Conservation (phyloP, 2,888 invertebrate species). For the Plutella xylostella region DNA sequence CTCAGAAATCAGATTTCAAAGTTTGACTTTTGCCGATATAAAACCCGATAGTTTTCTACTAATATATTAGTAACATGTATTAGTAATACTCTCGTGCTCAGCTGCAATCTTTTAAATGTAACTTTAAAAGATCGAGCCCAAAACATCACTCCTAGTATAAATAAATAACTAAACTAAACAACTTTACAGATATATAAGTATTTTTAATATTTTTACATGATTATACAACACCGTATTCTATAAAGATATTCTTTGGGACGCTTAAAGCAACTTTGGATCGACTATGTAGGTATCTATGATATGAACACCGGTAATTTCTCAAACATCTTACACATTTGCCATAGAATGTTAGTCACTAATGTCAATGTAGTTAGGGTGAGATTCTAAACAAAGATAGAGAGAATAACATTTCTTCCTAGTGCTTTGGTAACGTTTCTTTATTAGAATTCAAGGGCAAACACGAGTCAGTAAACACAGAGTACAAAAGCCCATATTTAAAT, state of each 20-base stretch:
- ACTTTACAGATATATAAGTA: constrained; percentile 63
- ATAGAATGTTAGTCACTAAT: constrained; percentile 5
- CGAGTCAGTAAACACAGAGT: too few species aligned
- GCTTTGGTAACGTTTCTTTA: constrained; percentile 1
- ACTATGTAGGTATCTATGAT: constrained; percentile 22
- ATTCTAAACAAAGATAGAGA: constrained; percentile 12
- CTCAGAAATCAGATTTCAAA: constrained; percentile 37
- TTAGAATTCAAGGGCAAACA: neutral
- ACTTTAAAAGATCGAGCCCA: constrained; percentile 61
- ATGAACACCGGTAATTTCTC: constrained; percentile 1
- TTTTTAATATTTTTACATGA: constrained; percentile 63
- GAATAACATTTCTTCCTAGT: too few species aligned
- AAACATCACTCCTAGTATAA: constrained; percentile 39
- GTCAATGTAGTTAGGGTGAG: constrained; percentile 13
- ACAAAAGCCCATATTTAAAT: neutral
- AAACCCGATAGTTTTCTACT: constrained; percentile 11
- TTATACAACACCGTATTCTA: constrained; percentile 60
- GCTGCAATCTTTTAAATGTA: constrained; percentile 55
- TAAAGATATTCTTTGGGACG: constrained; percentile 65
- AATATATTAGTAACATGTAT: constrained; percentile 41
- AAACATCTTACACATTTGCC: neutral
- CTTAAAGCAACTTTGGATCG: constrained; percentile 61
- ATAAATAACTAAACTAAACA: constrained; percentile 65
- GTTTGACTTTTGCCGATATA: constrained; percentile 56
- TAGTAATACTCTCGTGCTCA: constrained; percentile 35